Base-by-base conservation (phyloP, 37 sponge, comb jelly and placozoan genomes). In the Beroe ovata region DNA sequence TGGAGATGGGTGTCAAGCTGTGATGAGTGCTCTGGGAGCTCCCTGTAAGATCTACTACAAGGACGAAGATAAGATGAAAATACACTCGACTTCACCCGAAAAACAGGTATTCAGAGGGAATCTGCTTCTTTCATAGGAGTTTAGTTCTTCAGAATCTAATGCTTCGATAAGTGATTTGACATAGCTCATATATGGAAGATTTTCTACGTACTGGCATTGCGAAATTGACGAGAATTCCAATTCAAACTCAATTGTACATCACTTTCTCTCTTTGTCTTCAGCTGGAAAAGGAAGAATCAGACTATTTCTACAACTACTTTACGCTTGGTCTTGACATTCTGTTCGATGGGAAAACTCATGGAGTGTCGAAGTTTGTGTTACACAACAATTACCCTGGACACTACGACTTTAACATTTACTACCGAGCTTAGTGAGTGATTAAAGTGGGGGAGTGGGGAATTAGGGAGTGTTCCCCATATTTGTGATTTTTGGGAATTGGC, bases 261-360 rank as follows among this genome's bases (percentile, higher is more conserved):
- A n/a, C n/a, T n/a, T n/a, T n/a, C n/a, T n/a, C n/a, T n/a, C n/a
- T n/a, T n/a, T n/a, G n/a, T n/a, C 26, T 62, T 62, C 63, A 62
- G 71, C 37, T 71, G 8, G 71, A 71, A 38, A 71, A 71, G 20
- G 71, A 71, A 20, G 77, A 89, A 21, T 95, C 96, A 0, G 99
- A 98, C 90, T 98, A 95, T 71, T 95, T 98, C 92, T 98, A 91
- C 92, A 98, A 98, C 93, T 98, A 95, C 81, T 94, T 98, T 77
- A 95, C 96, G 0, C 93, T 98, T 21, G 99, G 99, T 64, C 39
- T 98, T 90, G 99, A 98, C 90, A 91, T 98, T 59, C 92, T 98
- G n/a, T 98, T 95, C 92, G 99, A 98, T 88, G 96, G 93, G 0
- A 39, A 20, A 8, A 92, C 91, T 26, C 95, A 95, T 90, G 91